These are phyloP conservation scores for Nematostella vectensis DNA, from an alignment of 92 coral and sea anemone genomes.

Conservation along the genomic window DNA sequence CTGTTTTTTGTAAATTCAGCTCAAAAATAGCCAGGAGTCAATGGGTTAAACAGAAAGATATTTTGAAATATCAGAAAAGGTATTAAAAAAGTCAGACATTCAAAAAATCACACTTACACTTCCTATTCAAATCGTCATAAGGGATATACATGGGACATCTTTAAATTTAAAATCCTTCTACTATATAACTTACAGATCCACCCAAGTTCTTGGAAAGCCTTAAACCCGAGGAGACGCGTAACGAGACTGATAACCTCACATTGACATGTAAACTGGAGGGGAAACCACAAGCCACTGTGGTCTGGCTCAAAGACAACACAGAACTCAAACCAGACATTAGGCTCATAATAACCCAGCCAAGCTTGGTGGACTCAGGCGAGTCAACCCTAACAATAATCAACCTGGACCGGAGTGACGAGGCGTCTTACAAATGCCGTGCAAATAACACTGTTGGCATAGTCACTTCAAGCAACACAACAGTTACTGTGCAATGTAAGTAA, in stretches of 20 bases:
- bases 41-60: too few relatives aligned
- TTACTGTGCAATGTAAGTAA: not conserved
- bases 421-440: constrained; percentile 20
- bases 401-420: constrained; percentile 20
- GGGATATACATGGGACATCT: too few relatives aligned
- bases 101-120: too few relatives aligned
- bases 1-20: too few relatives aligned
- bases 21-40: too few relatives aligned
- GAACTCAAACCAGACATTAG: not conserved
- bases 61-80: too few relatives aligned
- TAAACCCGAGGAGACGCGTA: too few relatives aligned
- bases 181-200: too few relatives aligned
- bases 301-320: constrained; percentile 13
- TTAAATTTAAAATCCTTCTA: too few relatives aligned
- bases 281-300: constrained; percentile 18
- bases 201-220: too few relatives aligned
- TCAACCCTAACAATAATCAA: constrained; percentile 21
- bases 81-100: too few relatives aligned
- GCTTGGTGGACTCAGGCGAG: not conserved
- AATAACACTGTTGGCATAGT: constrained; percentile 3
- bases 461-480: not conserved
- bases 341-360: not conserved
- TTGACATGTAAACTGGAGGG: constrained; percentile 21
- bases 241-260: constrained; percentile 14
- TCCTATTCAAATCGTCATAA: too few relatives aligned